Base-by-base conservation (phyloP, 2,888 invertebrate genomes). In the Thereva unica region DNA sequence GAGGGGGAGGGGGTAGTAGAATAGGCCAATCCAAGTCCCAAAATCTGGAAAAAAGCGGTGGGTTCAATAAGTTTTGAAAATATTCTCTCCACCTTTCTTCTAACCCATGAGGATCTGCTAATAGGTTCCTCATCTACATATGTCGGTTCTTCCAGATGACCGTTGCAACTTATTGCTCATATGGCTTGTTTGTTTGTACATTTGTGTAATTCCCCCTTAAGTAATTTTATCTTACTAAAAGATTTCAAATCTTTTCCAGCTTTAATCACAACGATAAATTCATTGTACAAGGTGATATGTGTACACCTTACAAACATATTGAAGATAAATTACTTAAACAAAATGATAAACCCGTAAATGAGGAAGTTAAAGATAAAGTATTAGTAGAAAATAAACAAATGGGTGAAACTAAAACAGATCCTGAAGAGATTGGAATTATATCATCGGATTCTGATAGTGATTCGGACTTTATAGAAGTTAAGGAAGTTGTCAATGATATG, bases 391-490 rank as follows among this genome's bases (percentile, higher is more conserved):
- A 8, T 8, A 44, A 45, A 0, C n/a, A 35, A 34, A 5, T 5
- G 9, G 3, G 12, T 38, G 59, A 12, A 23, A 12, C 35, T 35
- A 37, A 40, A 38, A 54, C 5, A 40, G 38, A n/a, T 38, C 10
- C 37, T 38, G 53, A 34, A 9, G 10, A 37, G 9, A 10, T 72
- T 61, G 72, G 69, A 34, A 40, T 66, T 5, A 68, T 66, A 40
- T 59, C 67, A 6, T 68, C 64, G 35, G 67, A 67, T 49, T 71
- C 73, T 3, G 75, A 73, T 68, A 74, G 74, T 9, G 78, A 78
- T 69, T 76, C 76, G 0, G 79, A 78, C 59, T 71, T 78, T 40
- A 74, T 77, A 65, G 77, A 76, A 67, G 75, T 75, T 5, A 34
- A 5, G 1, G 55, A 55, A 5, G 64, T 23, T 23, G 23, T 63